Conservation (phyloP, 1,140 invertebrate species). For the Dendroctonus valens region DNA sequence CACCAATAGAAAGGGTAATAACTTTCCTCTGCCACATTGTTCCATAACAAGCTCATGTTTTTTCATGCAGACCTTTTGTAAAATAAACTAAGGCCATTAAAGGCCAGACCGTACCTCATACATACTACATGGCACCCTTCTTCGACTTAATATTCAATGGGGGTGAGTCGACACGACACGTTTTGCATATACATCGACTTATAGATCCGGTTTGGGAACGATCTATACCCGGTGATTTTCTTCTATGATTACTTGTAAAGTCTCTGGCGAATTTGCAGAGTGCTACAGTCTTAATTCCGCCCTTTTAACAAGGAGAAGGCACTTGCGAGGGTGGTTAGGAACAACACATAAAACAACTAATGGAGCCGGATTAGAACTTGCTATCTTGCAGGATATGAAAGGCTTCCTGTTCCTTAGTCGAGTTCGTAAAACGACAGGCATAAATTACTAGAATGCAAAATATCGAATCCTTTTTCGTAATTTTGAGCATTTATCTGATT, state of each 20-base stretch:
- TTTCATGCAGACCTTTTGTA: conserved; percentile 22
- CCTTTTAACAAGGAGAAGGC: too few species aligned
- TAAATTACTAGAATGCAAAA: too few species aligned
- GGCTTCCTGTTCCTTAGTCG: too few species aligned
- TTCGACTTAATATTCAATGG: conserved; percentile 28
- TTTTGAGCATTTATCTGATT: too few species aligned
- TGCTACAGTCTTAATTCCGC: conserved; percentile 8
- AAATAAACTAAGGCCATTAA: conserved; percentile 30
- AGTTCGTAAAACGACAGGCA: too few species aligned
- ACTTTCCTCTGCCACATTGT: conserved; percentile 1
- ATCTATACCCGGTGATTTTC: conserved; percentile 27
- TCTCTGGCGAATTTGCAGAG: conserved; percentile 11
- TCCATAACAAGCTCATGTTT: conserved; percentile 8
- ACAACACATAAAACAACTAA: too few species aligned
- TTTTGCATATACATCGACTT: conserved; percentile 30
- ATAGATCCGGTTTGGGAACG: conserved; percentile 27
- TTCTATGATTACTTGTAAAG: conserved; percentile 29
- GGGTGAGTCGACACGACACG: conserved; percentile 25
- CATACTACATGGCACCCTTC: conserved; percentile 24
- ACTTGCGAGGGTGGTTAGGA: too few species aligned
- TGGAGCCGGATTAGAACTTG: too few species aligned
- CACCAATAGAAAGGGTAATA: too few species aligned
- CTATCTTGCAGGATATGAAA: too few species aligned
- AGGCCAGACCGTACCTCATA: conserved; percentile 21
- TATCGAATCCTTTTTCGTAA: too few species aligned